Conservation (phyloP, 2,113 vertebrate genomes). For the Cebus imitator region DNA sequence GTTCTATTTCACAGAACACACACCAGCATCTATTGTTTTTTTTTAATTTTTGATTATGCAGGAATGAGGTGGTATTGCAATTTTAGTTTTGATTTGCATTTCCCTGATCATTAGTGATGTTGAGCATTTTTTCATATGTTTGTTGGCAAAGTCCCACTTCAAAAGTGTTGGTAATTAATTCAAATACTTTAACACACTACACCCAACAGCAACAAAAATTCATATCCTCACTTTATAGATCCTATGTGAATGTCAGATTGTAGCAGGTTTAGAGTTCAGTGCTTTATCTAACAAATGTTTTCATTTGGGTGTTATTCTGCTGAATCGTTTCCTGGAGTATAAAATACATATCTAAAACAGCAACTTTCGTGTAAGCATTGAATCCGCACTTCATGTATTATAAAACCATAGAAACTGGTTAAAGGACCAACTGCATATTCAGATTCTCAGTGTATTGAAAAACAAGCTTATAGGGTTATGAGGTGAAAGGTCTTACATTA, state of each 20-base stretch:
- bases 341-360: not conserved
- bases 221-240: not conserved
- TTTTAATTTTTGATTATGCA: too few species aligned
- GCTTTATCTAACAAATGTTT: not conserved
- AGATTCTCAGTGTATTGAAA: not conserved
- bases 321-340: not conserved
- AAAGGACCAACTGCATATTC: not conserved
- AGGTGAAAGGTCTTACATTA: not conserved
- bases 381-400: not conserved
- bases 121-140: too few species aligned
- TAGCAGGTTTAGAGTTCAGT: not conserved
- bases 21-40: too few species aligned
- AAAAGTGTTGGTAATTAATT: not conserved
- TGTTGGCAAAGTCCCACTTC: not conserved
- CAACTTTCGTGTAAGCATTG: not conserved
- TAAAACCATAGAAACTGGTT: not conserved
- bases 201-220: not conserved
- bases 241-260: not conserved
- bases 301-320: not conserved
- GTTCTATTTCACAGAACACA: too few species aligned
- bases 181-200: not conserved
- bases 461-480: not conserved
- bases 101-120: too few species aligned
- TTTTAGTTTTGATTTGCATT: too few species aligned
- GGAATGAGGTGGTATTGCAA: too few species aligned